These are phyloP conservation scores for Tachuris rubrigastra DNA, from an alignment of 2,113 vertebrate genomes.

Conservation along the genomic window DNA sequence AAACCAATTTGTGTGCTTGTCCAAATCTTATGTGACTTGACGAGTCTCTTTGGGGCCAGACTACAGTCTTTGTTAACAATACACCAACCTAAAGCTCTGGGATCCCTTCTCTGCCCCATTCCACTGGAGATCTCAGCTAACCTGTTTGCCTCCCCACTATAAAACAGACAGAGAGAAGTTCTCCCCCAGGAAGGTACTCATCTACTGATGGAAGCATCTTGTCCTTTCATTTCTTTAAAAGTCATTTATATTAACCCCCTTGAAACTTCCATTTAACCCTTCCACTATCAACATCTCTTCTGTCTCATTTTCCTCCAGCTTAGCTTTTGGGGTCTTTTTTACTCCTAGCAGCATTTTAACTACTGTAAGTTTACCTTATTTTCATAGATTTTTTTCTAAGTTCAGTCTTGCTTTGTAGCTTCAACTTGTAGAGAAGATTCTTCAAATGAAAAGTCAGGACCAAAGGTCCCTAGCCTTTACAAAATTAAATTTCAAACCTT, in stretches of 20 bases:
- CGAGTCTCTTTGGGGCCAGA: neutral
- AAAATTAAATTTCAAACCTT: neutral
- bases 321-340: neutral
- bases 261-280: neutral
- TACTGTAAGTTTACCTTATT: neutral
- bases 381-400: neutral
- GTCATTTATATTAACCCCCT: neutral
- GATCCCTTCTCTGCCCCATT: neutral
- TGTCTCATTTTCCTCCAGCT: neutral
- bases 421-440: neutral
- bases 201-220: neutral
- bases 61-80: neutral
- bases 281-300: neutral
- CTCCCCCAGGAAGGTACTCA: neutral
- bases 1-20: neutral
- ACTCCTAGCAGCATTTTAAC: neutral
- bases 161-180: neutral
- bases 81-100: neutral
- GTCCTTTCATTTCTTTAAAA: neutral
- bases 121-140: neutral
- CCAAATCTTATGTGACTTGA: neutral
- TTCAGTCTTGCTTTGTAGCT: neutral
- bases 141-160: neutral
- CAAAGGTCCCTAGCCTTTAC: neutral
- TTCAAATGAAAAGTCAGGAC: neutral